These are phyloP conservation scores for Heliothis subflexa DNA, from an alignment of 1,140 invertebrate species.

Conservation along the genomic window DNA sequence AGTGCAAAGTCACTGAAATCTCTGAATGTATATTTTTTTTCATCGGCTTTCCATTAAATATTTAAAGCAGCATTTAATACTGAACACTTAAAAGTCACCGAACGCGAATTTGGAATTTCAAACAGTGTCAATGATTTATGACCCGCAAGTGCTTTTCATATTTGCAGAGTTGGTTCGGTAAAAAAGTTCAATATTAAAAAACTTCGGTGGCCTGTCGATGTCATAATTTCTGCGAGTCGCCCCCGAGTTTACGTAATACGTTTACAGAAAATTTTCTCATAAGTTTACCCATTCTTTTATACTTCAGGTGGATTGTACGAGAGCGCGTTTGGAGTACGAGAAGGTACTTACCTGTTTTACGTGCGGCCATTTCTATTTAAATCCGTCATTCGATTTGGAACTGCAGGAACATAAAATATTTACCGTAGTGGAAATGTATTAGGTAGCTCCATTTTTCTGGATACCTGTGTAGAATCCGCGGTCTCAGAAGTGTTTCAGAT, in stretches of 20 bases:
- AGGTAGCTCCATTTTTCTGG: too few species aligned
- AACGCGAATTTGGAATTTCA: conserved; percentile 38
- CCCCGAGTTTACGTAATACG: conserved; percentile 37
- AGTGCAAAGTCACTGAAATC: neutral
- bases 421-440: too few species aligned
- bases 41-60: conserved; percentile 14
- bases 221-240: conserved; percentile 39
- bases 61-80: conserved; percentile 33
- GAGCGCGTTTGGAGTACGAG: neutral
- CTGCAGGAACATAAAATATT: too few species aligned
- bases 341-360: neutral
- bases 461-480: too few species aligned
- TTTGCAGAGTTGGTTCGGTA: conserved; percentile 35
- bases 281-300: conserved; percentile 21
- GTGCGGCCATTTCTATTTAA: neutral
- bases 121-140: conserved; percentile 40
- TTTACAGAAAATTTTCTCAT: conserved; percentile 31
- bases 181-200: conserved; percentile 50
- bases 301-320: neutral
- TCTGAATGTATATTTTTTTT: conserved; percentile 3
- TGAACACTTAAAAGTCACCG: conserved; percentile 32
- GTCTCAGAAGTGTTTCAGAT: too few species aligned
- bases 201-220: conserved; percentile 46
- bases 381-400: too few species aligned
- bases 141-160: conserved; percentile 36